Percentiles rank a stretch among this genome's conserved stretches.
phyloP scores from a whole-genome alignment of 2,113 vertebrate genomes.

The Axis porcinus region DNA sequence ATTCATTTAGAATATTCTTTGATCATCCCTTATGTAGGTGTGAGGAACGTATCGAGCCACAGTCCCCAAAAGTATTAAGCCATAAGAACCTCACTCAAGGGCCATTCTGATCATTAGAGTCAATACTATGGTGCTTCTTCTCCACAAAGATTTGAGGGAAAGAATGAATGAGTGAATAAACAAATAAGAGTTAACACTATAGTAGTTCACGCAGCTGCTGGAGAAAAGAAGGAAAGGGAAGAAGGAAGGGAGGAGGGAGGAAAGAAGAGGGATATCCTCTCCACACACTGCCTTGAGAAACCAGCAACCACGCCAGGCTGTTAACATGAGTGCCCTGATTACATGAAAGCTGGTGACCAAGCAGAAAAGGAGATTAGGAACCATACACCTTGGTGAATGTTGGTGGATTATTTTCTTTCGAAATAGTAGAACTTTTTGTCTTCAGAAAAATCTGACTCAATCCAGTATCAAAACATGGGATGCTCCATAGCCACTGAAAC shows the following conservation, averaged over 20 bases:
- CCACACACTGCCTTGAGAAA: background rate
- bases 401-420: background rate
- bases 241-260: background rate
- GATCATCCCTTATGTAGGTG: background rate
- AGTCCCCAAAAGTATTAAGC: background rate
- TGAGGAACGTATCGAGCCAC: background rate
- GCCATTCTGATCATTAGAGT: background rate
- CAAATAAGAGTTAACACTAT: background rate
- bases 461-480: background rate
- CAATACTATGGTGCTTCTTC: background rate
- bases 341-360: background rate
- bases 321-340: background rate
- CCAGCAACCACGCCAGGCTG: background rate
- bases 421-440: background rate
- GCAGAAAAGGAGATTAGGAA: background rate
- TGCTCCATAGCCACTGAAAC: background rate
- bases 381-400: background rate
- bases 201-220: background rate
- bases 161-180: background rate
- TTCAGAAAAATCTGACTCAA: constrained; percentile 7
- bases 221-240: background rate
- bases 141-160: background rate
- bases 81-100: background rate
- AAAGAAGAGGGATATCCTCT: background rate
- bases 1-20: constrained; percentile 1